Percentiles rank a stretch among this genome's conserved stretches.
Conservation (phyloP, 1,140 invertebrate genomes). For the Drosophila ironensis region DNA sequence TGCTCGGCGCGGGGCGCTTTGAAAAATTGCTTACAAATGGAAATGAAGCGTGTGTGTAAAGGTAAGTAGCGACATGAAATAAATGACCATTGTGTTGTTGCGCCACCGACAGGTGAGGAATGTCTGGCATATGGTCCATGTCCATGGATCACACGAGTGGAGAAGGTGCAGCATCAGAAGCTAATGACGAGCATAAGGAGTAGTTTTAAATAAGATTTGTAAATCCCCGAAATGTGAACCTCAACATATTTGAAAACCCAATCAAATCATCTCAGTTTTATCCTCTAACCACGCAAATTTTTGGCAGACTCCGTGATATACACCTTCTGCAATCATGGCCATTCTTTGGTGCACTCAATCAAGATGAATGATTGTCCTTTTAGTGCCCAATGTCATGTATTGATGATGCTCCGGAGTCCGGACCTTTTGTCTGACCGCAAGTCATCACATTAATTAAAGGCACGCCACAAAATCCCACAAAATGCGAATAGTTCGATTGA, state of each 20-base stretch:
- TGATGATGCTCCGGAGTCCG: slow-evolving; percentile 40
- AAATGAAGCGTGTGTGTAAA: slow-evolving; percentile 63
- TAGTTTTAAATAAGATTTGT: background rate
- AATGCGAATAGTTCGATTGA: slow-evolving; percentile 50
- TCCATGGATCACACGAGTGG: slow-evolving; percentile 13
- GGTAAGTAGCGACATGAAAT: slow-evolving; percentile 44
- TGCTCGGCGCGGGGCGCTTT: slow-evolving; percentile 6
- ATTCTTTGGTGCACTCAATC: background rate
- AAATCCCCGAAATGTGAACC: too few relatives aligned
- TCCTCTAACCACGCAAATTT: too few relatives aligned
- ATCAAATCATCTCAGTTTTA: background rate
- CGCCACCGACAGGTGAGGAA: slow-evolving; percentile 33
- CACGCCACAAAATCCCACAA: slow-evolving; percentile 33
- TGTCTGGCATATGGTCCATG: slow-evolving; percentile 37
- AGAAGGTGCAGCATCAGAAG: background rate
- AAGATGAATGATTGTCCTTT: slow-evolving; percentile 41
- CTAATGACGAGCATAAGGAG: slow-evolving; percentile 12
- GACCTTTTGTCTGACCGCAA: slow-evolving; percentile 48
- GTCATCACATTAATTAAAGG: slow-evolving; percentile 55
- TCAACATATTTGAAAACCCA: too few relatives aligned
- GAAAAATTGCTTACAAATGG: slow-evolving; percentile 64
- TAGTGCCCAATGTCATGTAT: slow-evolving; percentile 28
- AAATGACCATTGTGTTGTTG: slow-evolving; percentile 36
- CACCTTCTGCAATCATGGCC: slow-evolving; percentile 8
- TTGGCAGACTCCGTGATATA: background rate